Evolutionary conservation across 2,797 vertebrate species (phyloP), one percentile per base, ranked within the genome.

Genomic region (Liparis tanakae): DNA sequence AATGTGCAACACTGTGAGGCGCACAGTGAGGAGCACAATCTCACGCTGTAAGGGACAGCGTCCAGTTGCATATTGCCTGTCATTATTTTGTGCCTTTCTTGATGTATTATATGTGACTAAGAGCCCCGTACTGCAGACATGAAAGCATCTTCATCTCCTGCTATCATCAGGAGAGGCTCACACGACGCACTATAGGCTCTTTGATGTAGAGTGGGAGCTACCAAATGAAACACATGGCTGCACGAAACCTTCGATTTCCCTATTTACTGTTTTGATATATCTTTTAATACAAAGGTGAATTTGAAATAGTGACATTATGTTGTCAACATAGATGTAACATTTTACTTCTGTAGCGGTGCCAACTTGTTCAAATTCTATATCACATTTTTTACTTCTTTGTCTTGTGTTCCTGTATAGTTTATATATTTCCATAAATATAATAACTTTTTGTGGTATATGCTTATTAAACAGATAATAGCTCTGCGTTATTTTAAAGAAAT

Each of bases 131-230:
- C 70, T 76, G 74, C 87, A 80, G 80, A 92, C 89, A 91, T 92
- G 88, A 93, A 93, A 92, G 92, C 84, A 57, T 84, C 82, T 86
- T 86, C 81, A 70, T 89, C 77, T 88, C 72, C 80, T 83, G 81
- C 86, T 72, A 88, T 89, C 88, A 93, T 89, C 88, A 78, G 78
- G 30, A 63, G 59, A 68, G 72, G 78, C 86, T 82, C 73, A 74
- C 69, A 72, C 60, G 66, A 74, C 60, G 43, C 76, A 83, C 70
- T 81, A 87, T 85, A 76, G 70, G 72, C 79, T 77, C 88, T 88
- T 87, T 87, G 88, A 91, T 92, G 75, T 82, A 55, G 77, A 86
- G 79, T 79, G 71, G 81, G 50, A 76, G 78, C 86, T 61, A 76
- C 39, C 33, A 70, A 89, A 83, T 85, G 68, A 81, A 88, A 82